These are phyloP conservation scores for Seriola aureovittata DNA, from an alignment of 2,113 vertebrate species.

Conservation along the genomic window DNA sequence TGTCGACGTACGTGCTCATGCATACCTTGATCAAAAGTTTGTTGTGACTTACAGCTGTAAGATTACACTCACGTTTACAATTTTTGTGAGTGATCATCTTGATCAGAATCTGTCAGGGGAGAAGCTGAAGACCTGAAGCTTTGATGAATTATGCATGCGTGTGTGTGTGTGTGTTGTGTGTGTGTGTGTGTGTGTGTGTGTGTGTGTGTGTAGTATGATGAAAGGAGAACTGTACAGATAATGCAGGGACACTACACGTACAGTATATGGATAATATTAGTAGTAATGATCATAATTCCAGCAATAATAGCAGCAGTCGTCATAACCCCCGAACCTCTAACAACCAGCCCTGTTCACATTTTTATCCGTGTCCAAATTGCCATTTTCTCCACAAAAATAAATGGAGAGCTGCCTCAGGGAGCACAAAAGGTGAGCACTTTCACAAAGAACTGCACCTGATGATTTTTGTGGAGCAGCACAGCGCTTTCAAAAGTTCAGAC, in stretches of 20 bases:
- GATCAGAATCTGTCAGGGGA: constrained; percentile 20
- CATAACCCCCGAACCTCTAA: background rate
- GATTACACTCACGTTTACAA: background rate
- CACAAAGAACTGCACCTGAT: constrained; percentile 26
- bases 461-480: constrained; percentile 7
- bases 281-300: background rate
- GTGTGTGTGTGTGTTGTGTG: background rate
- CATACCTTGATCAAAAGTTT: constrained; percentile 46
- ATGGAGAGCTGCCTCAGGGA: constrained; percentile 24
- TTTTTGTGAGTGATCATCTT: background rate
- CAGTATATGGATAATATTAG: background rate
- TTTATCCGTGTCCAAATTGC: constrained; percentile 17
- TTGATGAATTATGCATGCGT: constrained; percentile 11
- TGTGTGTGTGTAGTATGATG: background rate
- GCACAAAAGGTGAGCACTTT: constrained; percentile 38
- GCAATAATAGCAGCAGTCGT: background rate
- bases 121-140: background rate
- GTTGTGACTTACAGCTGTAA: background rate
- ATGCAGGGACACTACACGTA: background rate
- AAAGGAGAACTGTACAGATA: background rate
- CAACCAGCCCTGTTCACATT: background rate
- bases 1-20: background rate
- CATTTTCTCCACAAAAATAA: constrained; percentile 29
- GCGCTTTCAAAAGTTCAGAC: constrained; percentile 46
- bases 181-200: background rate